Percentiles rank a stretch among this genome's conserved stretches.
Conservation (phyloP, 2,797 vertebrate genomes). For the Acrossocheilus wenchowensis region DNA sequence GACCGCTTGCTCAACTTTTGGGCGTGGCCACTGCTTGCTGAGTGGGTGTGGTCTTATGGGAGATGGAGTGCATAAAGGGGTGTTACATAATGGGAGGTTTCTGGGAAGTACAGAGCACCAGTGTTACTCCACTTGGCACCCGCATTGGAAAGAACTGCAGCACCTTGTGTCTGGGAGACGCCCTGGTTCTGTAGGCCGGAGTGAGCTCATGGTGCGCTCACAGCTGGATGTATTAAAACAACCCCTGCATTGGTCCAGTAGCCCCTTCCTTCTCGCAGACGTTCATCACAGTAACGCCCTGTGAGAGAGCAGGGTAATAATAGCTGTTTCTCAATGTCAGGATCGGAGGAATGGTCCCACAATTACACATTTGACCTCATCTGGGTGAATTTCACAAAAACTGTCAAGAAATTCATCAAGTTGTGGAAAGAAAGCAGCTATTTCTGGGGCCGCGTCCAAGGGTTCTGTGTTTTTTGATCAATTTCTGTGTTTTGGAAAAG, state of each 20-base stretch:
- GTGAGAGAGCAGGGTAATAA: conserved; percentile 53
- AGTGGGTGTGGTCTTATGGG: conserved; percentile 20
- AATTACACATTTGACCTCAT: conserved; percentile 64
- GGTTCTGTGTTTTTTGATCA: conserved; percentile 4
- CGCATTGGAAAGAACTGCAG: conserved; percentile 74
- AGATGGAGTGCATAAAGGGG: conserved; percentile 42
- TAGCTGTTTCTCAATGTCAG: not conserved
- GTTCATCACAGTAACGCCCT: conserved; percentile 71
- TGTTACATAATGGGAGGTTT: conserved; percentile 72
- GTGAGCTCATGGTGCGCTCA: conserved; percentile 75
- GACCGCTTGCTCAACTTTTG: conserved; percentile 36
- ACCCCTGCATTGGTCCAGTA: conserved; percentile 59
- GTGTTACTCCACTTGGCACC: conserved; percentile 76
- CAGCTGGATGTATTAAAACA: conserved; percentile 61
- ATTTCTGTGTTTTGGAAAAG: conserved; percentile 2
- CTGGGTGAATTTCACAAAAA: conserved; percentile 8
- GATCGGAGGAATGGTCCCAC: conserved; percentile 4
- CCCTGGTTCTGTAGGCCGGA: conserved; percentile 68
- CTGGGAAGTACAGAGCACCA: conserved; percentile 67
- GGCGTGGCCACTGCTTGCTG: conserved; percentile 54
- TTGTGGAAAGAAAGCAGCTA: conserved; percentile 10
- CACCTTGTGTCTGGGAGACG: conserved; percentile 71
- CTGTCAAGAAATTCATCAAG: conserved; percentile 14
- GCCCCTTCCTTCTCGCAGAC: conserved; percentile 57
- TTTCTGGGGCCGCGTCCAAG: conserved; percentile 18